Conservation (phyloP, 2,113 vertebrate genomes). For the Nycticryphes semicollaris region DNA sequence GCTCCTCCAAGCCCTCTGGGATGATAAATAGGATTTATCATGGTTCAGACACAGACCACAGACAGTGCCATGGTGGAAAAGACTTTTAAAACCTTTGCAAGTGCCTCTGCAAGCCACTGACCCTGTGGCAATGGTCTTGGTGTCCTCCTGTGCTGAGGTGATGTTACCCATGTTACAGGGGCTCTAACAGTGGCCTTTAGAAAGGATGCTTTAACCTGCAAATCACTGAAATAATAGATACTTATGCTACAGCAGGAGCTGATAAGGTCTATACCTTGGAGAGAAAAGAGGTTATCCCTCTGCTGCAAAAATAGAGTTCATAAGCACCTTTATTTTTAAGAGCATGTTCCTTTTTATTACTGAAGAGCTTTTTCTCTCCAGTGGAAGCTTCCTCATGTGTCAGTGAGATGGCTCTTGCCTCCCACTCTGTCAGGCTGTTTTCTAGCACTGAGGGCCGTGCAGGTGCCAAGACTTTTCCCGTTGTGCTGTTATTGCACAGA, state of each 20-base stretch:
- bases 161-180: fast-evolving
- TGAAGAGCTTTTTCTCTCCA: neutral
- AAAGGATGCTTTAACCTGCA: neutral
- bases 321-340: neutral
- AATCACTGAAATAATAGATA: neutral
- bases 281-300: neutral
- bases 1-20: neutral
- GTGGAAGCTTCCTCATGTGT: fast-evolving
- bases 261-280: neutral
- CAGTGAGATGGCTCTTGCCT: fast-evolving
- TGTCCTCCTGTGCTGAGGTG: neutral
- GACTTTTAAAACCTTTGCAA: neutral
- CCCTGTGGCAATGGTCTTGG: fast-evolving
- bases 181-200: fast-evolving
- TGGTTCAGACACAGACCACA: fast-evolving
- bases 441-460: neutral
- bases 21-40: neutral
- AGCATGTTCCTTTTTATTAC: neutral
- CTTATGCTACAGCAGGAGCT: neutral
- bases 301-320: neutral
- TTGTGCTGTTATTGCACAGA: neutral
- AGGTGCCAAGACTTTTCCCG: fast-evolving
- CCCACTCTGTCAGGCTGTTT: fast-evolving
- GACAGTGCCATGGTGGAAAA: neutral
- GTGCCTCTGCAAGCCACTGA: neutral